These are phyloP conservation scores for Percina caprodes DNA, from an alignment of 2,113 vertebrate species.

Conservation along the genomic window DNA sequence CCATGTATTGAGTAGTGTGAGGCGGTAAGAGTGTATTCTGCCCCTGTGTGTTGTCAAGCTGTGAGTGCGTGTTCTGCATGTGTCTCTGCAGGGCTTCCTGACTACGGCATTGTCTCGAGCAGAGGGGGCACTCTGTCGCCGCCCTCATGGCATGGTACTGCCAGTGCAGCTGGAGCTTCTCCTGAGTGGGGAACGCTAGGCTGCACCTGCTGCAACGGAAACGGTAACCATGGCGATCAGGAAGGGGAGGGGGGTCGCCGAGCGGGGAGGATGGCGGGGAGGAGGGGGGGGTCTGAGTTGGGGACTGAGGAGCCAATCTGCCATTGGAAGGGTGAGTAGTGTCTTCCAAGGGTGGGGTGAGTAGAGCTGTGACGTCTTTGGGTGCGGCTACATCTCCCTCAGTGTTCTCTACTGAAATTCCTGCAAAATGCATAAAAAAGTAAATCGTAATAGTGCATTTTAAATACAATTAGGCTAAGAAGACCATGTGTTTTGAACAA, in stretches of 20 bases:
- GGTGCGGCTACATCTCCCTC: conserved; percentile 75
- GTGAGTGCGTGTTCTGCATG: conserved; percentile 93
- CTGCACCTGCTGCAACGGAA: conserved; percentile 99
- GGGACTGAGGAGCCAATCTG: conserved; percentile 87
- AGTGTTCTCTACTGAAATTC: conserved; percentile 62
- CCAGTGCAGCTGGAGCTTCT: conserved; percentile 96
- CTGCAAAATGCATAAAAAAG: conserved; percentile 57
- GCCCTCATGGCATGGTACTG: conserved; percentile 99
- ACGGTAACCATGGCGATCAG: conserved; percentile 97
- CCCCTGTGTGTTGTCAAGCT: conserved; percentile 86
- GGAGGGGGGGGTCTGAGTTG: conserved; percentile 71
- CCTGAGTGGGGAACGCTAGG: conserved; percentile 96
- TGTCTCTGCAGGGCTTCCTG: conserved; percentile 98
- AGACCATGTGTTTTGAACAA: neutral
- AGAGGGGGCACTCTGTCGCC: conserved; percentile 97
- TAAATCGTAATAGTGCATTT: conserved; percentile 12
- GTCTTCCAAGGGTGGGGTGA: conserved; percentile 80
- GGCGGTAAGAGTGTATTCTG: conserved; percentile 86
- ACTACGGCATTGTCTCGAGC: conserved; percentile 97
- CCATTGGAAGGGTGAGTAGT: conserved; percentile 85
- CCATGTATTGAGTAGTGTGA: conserved; percentile 75
- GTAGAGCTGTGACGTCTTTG: conserved; percentile 82
- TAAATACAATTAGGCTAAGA: neutral
- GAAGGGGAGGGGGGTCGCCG: conserved; percentile 91
- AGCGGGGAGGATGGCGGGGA: conserved; percentile 83